Evolutionary conservation across 2,797 vertebrate genomes (phyloP).

Genomic region (Cichlasoma orientale): DNA sequence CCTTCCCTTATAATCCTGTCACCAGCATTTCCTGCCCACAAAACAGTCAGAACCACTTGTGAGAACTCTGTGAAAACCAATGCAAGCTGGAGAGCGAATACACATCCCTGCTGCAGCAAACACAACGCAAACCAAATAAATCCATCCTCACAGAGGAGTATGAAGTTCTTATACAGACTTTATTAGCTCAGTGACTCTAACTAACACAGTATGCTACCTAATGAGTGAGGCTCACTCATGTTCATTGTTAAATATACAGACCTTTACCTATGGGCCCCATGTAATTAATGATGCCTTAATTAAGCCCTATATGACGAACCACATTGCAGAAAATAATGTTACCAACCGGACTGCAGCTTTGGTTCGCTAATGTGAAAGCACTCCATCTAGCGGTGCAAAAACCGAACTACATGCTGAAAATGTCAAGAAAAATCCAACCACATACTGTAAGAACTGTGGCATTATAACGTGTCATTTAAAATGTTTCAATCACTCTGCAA

Average conservation of each 20-base stretch:
- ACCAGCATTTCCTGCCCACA: not conserved
- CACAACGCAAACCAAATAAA: not conserved
- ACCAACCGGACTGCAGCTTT: not conserved
- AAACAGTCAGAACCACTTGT: not conserved
- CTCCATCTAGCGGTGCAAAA: slow-evolving; percentile 53
- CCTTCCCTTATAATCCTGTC: not conserved
- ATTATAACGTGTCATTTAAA: not conserved
- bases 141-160: not conserved
- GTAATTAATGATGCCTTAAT: slow-evolving; percentile 46
- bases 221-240: slow-evolving; percentile 24
- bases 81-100: not conserved
- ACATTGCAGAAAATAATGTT: not conserved
- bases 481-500: not conserved
- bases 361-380: slow-evolving; percentile 6
- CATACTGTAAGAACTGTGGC: not conserved
- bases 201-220: slow-evolving; percentile 42
- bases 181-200: not conserved
- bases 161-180: not conserved
- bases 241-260: not conserved
- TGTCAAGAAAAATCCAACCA: rapidly evolving
- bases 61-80: not conserved
- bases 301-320: slow-evolving; percentile 2
- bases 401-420: slow-evolving; percentile 28
- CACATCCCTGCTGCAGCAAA: not conserved
- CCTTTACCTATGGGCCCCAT: not conserved